Base-by-base conservation (phyloP, 2,113 vertebrate species). In the Psephotus haematonotus region DNA sequence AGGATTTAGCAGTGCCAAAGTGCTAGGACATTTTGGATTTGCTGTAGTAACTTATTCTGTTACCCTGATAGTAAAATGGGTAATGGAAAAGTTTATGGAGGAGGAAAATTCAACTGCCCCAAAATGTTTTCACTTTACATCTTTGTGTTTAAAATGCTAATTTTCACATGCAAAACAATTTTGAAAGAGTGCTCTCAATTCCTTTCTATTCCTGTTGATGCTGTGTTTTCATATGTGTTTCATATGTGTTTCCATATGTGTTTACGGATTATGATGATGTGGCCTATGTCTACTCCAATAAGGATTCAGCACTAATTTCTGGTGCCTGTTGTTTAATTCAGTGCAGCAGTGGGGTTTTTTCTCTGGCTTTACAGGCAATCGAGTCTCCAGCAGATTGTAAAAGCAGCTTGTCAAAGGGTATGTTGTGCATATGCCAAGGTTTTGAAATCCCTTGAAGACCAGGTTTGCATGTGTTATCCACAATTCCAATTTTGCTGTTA, bases 21-120 rank as follows among this genome's bases (percentile, higher is more conserved):
- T 1, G 0, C 27, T 53, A 65, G 12, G n/a, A 52, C 17, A 60
- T 37, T 64, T 33, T 11, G 13, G 8, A 6, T 71, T 60, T 0
- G 0, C 39, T 37, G 13, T 15, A n/a, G 28, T 35, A 68, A 74
- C 18, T 53, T 62, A 29, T 4, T 62, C 23, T 71, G 25, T 57
- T 70, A 46, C 8, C 7, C 43, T 35, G 8, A 22, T 11, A 86
- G 11, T 41, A 60, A 67, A 79, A 35, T n/a, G 60, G 27, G 4
- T 14, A 82, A 81, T 2, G 49, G 22, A 41, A 75, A 47, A 71
- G 19, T 43, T 52, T 47, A 46, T 14, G 0, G 1, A 10, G 39
- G 18, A 22, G 50, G 76, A 71, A 80, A 82, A 43, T n/a, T 6
- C 39, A 49, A 28, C 39, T 43, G 22, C 39, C 22, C n/a, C 15